Conservation (phyloP, 2,113 vertebrate species). For the Nerophis lumbriciformis region DNA sequence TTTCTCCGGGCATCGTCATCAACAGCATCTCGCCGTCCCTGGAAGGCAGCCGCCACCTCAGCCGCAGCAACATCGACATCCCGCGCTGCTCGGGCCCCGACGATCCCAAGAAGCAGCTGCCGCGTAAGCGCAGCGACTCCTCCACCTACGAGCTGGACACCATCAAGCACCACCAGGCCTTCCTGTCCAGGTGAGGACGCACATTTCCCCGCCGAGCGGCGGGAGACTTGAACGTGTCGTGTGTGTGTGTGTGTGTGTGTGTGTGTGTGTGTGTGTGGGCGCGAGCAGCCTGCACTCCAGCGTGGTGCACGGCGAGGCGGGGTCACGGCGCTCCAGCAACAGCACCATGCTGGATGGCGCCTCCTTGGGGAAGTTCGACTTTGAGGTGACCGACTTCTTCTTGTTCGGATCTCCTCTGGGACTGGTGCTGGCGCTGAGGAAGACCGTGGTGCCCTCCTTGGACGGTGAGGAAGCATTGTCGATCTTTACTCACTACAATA, state of each 20-base stretch:
- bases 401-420: conserved; percentile 93
- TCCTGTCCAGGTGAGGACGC: conserved; percentile 85
- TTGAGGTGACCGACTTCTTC: conserved; percentile 94
- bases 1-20: conserved; percentile 85
- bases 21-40: conserved; percentile 79
- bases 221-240: too few species aligned
- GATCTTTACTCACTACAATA: neutral
- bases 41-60: conserved; percentile 90
- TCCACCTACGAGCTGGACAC: conserved; percentile 96
- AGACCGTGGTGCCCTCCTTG: conserved; percentile 84
- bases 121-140: conserved; percentile 93
- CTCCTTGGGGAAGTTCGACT: conserved; percentile 82
- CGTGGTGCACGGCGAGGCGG: conserved; percentile 79
- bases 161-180: conserved; percentile 95
- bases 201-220: too few species aligned
- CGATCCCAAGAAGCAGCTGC: conserved; percentile 84
- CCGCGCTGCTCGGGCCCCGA: conserved; percentile 81
- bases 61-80: conserved; percentile 96
- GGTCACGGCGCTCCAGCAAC: conserved; percentile 84
- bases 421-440: conserved; percentile 93
- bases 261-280: neutral
- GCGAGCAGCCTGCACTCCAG: conserved; percentile 84
- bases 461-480: conserved; percentile 71
- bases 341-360: conserved; percentile 86
- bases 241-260: neutral